Evolutionary conservation across 35 echinoderm and acorn worm genomes (phyloP).

Genomic region (Apostichopus japonicus): DNA sequence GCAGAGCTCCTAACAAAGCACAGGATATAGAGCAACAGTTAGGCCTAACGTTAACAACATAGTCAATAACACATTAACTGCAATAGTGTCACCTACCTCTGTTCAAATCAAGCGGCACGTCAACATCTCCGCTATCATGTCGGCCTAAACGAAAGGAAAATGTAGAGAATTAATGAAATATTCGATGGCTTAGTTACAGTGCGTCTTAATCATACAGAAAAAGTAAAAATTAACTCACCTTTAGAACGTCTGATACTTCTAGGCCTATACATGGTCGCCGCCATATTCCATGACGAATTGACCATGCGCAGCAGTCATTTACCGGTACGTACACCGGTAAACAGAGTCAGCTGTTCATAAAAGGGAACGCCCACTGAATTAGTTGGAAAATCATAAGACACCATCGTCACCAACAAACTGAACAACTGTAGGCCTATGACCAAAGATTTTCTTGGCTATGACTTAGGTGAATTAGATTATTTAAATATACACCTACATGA

Average conservation of each 20-base stretch:
- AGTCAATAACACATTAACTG: too few relatives aligned
- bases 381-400: background rate
- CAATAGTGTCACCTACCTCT: constrained; percentile 14
- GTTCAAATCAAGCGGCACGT: constrained; percentile 58
- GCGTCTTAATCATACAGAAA: background rate
- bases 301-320: constrained; percentile 28
- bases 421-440: background rate
- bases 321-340: background rate
- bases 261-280: constrained; percentile 60
- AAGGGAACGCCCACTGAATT: constrained; percentile 42
- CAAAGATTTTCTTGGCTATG: too few relatives aligned
- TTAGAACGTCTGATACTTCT: constrained; percentile 54
- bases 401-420: background rate
- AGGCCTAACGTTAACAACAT: too few relatives aligned
- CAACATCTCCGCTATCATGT: constrained; percentile 54
- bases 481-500: too few relatives aligned
- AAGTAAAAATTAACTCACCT: constrained; percentile 26
- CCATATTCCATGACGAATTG: constrained; percentile 56
- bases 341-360: constrained; percentile 35
- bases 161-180: background rate
- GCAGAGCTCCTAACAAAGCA: too few relatives aligned
- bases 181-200: background rate
- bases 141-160: constrained; percentile 43
- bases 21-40: too few relatives aligned
- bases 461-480: too few relatives aligned